Conservation (phyloP, 1,140 invertebrate species). For the Pissodes strobi region DNA sequence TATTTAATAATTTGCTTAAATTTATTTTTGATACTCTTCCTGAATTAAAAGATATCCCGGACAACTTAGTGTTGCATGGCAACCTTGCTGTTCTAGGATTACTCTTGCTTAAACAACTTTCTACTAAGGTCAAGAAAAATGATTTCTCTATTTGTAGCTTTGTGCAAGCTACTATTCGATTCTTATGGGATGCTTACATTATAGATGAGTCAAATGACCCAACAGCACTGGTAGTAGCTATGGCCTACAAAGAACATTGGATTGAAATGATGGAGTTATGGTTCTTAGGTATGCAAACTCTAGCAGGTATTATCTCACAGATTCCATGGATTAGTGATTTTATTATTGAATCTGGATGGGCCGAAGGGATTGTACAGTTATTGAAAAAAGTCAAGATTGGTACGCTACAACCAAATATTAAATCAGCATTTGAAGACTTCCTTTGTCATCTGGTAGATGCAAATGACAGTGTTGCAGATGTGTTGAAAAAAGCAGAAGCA, state of each 20-base stretch:
- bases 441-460: conserved; percentile 82
- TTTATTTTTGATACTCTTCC: conserved; percentile 88
- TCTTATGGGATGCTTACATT: conserved; percentile 90
- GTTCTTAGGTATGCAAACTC: conserved; percentile 92
- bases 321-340: conserved; percentile 91
- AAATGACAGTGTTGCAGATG: conserved; percentile 72
- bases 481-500: conserved; percentile 82
- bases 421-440: conserved; percentile 89
- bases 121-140: conserved; percentile 79
- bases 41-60: conserved; percentile 78
- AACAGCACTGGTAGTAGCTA: conserved; percentile 77
- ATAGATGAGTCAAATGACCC: conserved; percentile 85
- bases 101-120: conserved; percentile 81
- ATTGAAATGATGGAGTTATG: conserved; percentile 87
- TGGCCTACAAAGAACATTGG: conserved; percentile 86
- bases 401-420: conserved; percentile 78
- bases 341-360: conserved; percentile 89
- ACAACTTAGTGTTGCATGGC: conserved; percentile 82
- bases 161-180: conserved; percentile 84
- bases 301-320: conserved; percentile 75
- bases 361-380: conserved; percentile 80
- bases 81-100: conserved; percentile 83
- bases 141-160: conserved; percentile 87
- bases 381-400: conserved; percentile 81
- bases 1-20: conserved; percentile 80